Evolutionary conservation across 2,113 vertebrate genomes (phyloP).

Genomic region (Tauraco erythrolophus): DNA sequence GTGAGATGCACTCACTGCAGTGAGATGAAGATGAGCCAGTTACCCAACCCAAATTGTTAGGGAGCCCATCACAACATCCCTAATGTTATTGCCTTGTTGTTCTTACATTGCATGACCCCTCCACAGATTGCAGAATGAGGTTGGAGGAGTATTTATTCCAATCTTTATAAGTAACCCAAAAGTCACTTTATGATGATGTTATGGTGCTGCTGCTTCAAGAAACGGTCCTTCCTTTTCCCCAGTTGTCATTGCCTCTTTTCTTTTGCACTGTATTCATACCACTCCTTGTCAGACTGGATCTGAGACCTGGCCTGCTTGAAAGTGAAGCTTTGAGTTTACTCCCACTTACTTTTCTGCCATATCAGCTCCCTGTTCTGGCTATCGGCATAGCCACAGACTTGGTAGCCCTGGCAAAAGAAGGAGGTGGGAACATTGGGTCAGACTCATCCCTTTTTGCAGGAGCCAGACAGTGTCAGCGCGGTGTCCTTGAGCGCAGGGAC

Average conservation of each 20-base stretch:
- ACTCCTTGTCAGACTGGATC: background rate
- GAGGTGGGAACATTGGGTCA: background rate
- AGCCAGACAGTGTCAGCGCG: rapidly evolving
- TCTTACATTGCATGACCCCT: background rate
- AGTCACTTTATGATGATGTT: background rate
- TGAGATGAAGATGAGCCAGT: background rate
- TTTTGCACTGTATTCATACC: background rate
- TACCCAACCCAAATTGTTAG: rapidly evolving
- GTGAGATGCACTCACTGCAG: background rate
- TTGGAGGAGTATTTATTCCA: background rate
- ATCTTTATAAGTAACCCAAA: background rate
- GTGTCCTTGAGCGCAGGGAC: rapidly evolving
- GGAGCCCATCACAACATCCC: background rate
- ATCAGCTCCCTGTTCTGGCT: background rate
- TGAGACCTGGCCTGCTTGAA: background rate
- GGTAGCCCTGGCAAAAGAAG: too few relatives aligned
- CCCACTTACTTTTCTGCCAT: background rate
- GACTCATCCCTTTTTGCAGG: background rate
- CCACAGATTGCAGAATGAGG: background rate
- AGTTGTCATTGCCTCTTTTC: background rate
- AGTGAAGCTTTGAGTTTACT: background rate
- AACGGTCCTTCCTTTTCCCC: background rate
- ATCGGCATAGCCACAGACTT: background rate
- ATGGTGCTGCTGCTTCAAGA: background rate
- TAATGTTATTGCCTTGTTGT: background rate